Conservation (phyloP, 2,888 invertebrate genomes). For the Lordiphosa andalusiaca region DNA sequence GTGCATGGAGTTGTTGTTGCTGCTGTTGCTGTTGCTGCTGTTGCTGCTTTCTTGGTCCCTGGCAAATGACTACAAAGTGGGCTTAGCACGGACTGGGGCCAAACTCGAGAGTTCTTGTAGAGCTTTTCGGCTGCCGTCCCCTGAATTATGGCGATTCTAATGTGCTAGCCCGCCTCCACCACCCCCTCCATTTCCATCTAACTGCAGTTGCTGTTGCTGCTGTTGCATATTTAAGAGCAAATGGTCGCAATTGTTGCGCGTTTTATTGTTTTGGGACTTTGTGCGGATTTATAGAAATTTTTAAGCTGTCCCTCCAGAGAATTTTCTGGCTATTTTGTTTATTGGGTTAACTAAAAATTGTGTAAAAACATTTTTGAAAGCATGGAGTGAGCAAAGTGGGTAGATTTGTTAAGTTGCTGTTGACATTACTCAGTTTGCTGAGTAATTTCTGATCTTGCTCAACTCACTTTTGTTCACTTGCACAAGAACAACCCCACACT, state of each 20-base stretch:
- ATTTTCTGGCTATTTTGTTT: too few relatives aligned
- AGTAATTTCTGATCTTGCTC: too few relatives aligned
- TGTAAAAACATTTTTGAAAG: too few relatives aligned
- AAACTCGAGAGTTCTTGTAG: constrained; percentile 33
- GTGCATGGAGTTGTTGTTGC: constrained; percentile 30
- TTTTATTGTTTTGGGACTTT: constrained; percentile 73
- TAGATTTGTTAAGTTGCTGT: constrained; percentile 23
- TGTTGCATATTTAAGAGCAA: constrained; percentile 68
- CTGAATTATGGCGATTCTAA: constrained; percentile 72
- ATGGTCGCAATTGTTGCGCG: constrained; percentile 70
- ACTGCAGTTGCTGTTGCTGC: constrained; percentile 17
- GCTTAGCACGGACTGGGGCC: constrained; percentile 43
- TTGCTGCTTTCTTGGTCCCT: constrained; percentile 35
- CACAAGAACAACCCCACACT: constrained; percentile 31
- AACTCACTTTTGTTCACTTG: too few relatives aligned
- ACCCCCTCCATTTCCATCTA: constrained; percentile 8
- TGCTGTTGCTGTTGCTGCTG: constrained; percentile 37
- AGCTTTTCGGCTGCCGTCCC: constrained; percentile 42
- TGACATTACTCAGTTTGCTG: constrained; percentile 4
- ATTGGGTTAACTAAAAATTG: too few relatives aligned
- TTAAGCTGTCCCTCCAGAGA: constrained; percentile 33
- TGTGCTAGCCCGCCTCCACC: constrained; percentile 41
- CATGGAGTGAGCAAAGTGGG: constrained; percentile 1
- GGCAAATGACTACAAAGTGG: constrained; percentile 76
- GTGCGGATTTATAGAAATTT: constrained; percentile 70